Evolutionary conservation across 2,888 invertebrate species (phyloP), one percentile per base, ranked within the genome.

Genomic region (Drosophila anceps): DNA sequence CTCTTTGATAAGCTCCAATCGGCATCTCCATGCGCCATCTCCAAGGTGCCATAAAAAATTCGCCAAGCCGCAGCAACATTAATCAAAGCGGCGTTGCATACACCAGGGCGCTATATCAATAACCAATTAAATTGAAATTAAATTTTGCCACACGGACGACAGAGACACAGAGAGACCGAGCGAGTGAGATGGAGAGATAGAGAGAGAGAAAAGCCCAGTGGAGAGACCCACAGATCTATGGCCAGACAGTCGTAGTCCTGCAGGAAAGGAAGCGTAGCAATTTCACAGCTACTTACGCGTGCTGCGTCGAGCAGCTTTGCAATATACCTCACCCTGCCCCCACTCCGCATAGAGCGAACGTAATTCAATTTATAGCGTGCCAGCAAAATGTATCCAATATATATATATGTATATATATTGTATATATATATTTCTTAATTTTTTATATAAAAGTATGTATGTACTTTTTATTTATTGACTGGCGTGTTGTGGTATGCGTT

Each of bases 51-150:
- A 89, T 89, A 84, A 89, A 84, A 84, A 84, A 87, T 72, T 69
- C 82, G 66, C 53, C 69, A 82, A 79, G 89, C 90, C 88, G 64
- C 88, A 88, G 77, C 72, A 86, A 89, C 84, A 84, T 84, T 84
- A 84, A 84, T 84, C 84, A 84, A 89, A 84, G 85, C 73, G 66
- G 68, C 82, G 68, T 66, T 87, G 88, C 89, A 87, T 84, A 81
- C 90, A 73, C 85, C 71, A 65, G 89, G 76, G 84, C 80, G 84
- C 82, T 89, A 71, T 84, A 84, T 84, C 84, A 87, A 89, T 84
- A 84, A 89, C 84, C 84, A 84, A 84, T 84, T 84, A 89, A 84
- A 89, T 84, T 84, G 89, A 84, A 84, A 84, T 84, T 84, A 84
- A 84, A 84, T 84, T 89, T 84, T 70, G 77, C 89, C 85, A 63